phyloP scores from a whole-genome alignment of 2,888 invertebrate species.

The Cabera pusaria region DNA sequence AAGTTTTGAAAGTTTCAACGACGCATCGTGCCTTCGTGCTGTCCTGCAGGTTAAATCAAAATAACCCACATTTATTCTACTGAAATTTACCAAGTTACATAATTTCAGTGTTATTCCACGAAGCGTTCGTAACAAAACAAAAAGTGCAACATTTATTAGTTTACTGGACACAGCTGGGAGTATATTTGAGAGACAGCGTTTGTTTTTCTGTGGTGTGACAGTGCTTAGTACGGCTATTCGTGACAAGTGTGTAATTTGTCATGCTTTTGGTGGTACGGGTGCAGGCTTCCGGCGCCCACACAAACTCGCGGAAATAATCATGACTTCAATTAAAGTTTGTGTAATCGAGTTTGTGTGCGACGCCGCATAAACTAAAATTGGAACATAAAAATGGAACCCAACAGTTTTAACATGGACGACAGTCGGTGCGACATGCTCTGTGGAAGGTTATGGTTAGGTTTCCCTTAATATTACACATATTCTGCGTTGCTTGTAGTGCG shows the following conservation, averaged over 20 bases:
- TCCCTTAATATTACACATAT: slow-evolving; percentile 24
- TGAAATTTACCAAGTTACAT: neutral
- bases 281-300: slow-evolving; percentile 67
- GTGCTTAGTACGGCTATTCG: slow-evolving; percentile 51
- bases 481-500: slow-evolving; percentile 35
- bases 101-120: slow-evolving; percentile 2
- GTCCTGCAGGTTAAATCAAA: slow-evolving; percentile 9
- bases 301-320: slow-evolving; percentile 44
- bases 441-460: slow-evolving; percentile 50
- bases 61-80: slow-evolving; percentile 1
- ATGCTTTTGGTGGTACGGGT: slow-evolving; percentile 79
- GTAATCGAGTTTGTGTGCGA: slow-evolving; percentile 55
- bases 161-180: slow-evolving; percentile 21
- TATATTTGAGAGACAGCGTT: slow-evolving; percentile 26
- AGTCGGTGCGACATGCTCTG: slow-evolving; percentile 79
- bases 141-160: slow-evolving; percentile 31
- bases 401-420: slow-evolving; percentile 60
- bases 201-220: slow-evolving; percentile 44
- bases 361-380: slow-evolving; percentile 41
- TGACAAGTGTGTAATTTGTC: slow-evolving; percentile 60
- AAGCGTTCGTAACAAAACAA: slow-evolving; percentile 24
- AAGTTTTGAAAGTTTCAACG: slow-evolving; percentile 1
- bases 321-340: slow-evolving; percentile 21
- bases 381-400: slow-evolving; percentile 58
- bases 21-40: slow-evolving; percentile 3